Percentiles rank a stretch among this genome's conserved stretches.
phyloP scores from a whole-genome alignment of 2,797 vertebrate genomes.

The Lophius americanus region DNA sequence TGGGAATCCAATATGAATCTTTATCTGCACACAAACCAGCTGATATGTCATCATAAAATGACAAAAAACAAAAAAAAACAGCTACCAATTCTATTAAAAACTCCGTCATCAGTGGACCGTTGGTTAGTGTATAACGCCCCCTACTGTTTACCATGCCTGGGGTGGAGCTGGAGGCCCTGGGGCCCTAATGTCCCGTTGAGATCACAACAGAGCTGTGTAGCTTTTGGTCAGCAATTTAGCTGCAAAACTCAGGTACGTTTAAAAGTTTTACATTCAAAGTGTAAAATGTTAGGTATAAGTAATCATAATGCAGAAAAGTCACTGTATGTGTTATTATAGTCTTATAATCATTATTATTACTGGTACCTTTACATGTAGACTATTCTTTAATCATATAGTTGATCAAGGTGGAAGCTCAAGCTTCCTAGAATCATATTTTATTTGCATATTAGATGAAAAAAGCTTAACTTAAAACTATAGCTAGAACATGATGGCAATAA shows the following conservation, averaged over 20 bases:
- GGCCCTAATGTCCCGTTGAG: conserved; percentile 57
- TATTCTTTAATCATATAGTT: background rate
- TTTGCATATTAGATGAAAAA: background rate
- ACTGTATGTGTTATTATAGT: too few species aligned
- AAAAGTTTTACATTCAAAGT: background rate
- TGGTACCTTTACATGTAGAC: background rate
- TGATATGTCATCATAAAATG: background rate
- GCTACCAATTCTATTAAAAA: background rate
- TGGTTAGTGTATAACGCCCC: conserved; percentile 70
- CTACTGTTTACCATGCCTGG: conserved; percentile 61
- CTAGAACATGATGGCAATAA: background rate
- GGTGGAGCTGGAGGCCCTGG: conserved; percentile 54
- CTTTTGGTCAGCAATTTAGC: background rate
- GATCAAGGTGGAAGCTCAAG: too few species aligned
- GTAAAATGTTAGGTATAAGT: background rate
- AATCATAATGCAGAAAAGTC: too few species aligned
- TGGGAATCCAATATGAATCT: fast-evolving
- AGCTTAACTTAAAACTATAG: background rate
- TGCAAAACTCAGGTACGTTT: background rate
- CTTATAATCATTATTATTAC: too few species aligned
- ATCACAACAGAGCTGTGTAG: background rate
- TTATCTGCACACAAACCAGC: fast-evolving
- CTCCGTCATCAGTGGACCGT: conserved; percentile 23
- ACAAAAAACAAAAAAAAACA: background rate
- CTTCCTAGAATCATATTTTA: too few species aligned